phyloP scores from a whole-genome alignment of 2,113 vertebrate genomes.

The Muntiacus muntjak region DNA sequence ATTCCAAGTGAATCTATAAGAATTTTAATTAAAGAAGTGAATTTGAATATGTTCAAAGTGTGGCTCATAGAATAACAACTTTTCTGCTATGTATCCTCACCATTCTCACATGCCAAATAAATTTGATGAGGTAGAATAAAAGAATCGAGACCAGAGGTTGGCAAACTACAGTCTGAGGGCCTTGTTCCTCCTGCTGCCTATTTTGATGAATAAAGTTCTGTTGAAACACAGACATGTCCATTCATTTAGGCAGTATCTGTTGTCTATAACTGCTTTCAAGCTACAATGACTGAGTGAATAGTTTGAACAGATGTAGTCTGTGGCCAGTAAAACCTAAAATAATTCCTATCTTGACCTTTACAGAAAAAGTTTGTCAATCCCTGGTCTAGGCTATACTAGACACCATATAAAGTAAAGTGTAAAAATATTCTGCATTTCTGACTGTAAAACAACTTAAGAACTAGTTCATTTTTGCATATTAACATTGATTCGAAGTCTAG shows the following conservation, averaged over 20 bases:
- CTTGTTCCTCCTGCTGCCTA: neutral
- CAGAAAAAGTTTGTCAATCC: neutral
- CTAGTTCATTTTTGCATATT: neutral
- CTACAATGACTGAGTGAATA: neutral
- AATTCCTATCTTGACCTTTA: neutral
- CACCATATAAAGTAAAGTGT: neutral
- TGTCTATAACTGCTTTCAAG: neutral
- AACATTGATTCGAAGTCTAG: neutral
- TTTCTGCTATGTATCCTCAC: neutral
- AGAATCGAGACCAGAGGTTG: neutral
- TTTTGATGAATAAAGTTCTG: neutral
- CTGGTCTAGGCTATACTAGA: neutral
- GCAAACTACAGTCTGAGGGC: neutral
- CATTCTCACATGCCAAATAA: neutral
- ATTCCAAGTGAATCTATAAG: neutral
- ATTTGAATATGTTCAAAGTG: neutral
- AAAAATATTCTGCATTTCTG: neutral
- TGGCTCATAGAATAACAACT: neutral
- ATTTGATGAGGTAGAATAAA: neutral
- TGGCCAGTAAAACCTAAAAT: neutral
- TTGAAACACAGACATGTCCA: neutral
- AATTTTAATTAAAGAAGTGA: neutral
- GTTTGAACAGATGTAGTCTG: neutral
- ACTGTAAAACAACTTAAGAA: neutral
- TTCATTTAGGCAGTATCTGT: neutral